phyloP scores from a whole-genome alignment of 2,888 invertebrate genomes.

The Bruchidius siliquastri region DNA sequence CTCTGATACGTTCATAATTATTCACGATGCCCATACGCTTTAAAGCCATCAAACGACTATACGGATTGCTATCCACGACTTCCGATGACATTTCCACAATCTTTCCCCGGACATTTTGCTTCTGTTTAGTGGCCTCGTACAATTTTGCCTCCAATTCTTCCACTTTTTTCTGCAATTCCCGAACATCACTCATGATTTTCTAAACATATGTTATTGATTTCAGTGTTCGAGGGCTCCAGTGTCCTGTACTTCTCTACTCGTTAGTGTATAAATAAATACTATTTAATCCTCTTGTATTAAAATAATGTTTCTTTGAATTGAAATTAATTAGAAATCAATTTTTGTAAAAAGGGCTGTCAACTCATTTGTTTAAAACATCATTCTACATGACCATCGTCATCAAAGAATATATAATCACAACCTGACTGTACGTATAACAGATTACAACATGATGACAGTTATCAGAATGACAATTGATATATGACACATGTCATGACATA shows the following conservation, averaged over 20 bases:
- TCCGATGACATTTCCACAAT: slow-evolving; percentile 90
- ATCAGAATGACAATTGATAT: too few species aligned
- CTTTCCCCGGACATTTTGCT: slow-evolving; percentile 49
- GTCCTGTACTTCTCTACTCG: neutral
- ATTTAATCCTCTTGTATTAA: neutral
- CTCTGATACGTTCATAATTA: slow-evolving; percentile 91
- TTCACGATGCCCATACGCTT: slow-evolving; percentile 99
- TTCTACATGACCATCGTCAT: too few species aligned
- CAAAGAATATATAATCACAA: too few species aligned
- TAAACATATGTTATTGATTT: neutral
- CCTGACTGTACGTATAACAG: too few species aligned
- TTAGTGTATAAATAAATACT: neutral
- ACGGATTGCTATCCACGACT: slow-evolving; percentile 97
- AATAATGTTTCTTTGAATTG: neutral
- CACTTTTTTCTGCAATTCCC: slow-evolving; percentile 58
- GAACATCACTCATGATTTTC: slow-evolving; percentile 37
- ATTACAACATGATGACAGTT: too few species aligned
- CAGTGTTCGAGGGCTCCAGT: neutral
- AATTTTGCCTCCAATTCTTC: slow-evolving; percentile 62
- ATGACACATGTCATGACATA: too few species aligned
- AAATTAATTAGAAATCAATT: neutral
- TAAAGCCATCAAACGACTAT: slow-evolving; percentile 97
- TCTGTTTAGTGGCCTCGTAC: slow-evolving; percentile 26
- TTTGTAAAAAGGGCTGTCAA: too few species aligned
- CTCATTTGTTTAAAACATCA: too few species aligned